phyloP scores from a whole-genome alignment of 2,797 vertebrate genomes.

The Ceryle rudis region DNA sequence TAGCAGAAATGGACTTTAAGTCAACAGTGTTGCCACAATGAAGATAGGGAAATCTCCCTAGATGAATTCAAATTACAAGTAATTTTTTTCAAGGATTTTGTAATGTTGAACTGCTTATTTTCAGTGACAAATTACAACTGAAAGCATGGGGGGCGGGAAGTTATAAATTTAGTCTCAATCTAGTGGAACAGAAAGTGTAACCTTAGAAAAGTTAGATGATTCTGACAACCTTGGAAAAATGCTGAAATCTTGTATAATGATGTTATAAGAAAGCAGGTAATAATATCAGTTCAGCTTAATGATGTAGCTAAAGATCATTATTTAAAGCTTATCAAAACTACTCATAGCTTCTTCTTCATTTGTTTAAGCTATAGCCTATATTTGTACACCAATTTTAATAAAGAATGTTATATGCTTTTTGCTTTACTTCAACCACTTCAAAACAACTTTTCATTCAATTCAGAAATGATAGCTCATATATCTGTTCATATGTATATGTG shows the following conservation, averaged over 20 bases:
- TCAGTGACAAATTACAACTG: not conserved
- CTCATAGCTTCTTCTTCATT: not conserved
- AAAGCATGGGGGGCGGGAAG: not conserved
- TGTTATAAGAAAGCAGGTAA: constrained; percentile 1
- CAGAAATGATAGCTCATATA: not conserved
- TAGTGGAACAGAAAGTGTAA: not conserved
- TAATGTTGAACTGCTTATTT: not conserved
- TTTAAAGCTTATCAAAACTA: constrained; percentile 25
- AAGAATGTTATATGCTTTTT: constrained; percentile 1
- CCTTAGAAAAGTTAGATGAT: not conserved
- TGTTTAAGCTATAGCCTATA: not conserved
- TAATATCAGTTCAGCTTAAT: constrained; percentile 31
- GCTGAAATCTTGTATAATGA: constrained; percentile 30
- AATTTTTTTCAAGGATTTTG: not conserved
- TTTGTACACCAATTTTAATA: not conserved
- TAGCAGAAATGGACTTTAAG: not conserved
- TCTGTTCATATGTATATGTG: not conserved
- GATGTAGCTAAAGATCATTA: not conserved
- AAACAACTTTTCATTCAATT: not conserved
- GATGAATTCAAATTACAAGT: not conserved
- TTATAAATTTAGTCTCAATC: not conserved
- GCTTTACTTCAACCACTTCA: constrained; percentile 22
- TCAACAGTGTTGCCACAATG: constrained; percentile 8
- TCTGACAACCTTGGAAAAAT: not conserved
- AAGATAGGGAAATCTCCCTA: not conserved